These are phyloP conservation scores for Fragum sueziense DNA, from an alignment of 2,888 invertebrate genomes.

Conservation along the genomic window DNA sequence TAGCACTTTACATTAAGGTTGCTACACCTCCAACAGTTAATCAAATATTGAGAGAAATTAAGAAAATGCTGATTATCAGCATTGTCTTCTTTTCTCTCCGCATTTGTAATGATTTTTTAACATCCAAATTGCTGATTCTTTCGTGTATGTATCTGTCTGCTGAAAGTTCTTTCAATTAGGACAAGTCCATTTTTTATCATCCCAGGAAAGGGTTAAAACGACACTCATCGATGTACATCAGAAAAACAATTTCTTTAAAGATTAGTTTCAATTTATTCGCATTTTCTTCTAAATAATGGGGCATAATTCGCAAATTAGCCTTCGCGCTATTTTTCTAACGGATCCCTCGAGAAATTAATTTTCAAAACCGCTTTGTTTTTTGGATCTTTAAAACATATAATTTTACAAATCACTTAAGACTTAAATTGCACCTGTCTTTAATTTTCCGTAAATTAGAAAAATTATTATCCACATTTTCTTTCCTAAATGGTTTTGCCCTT, in stretches of 20 bases:
- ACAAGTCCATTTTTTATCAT: too few relatives aligned
- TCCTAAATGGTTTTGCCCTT: too few relatives aligned
- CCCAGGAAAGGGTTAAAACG: too few relatives aligned
- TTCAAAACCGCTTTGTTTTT: background rate
- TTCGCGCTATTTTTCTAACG: background rate
- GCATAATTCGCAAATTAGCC: constrained; percentile 15
- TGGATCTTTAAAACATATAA: background rate
- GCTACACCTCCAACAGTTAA: too few relatives aligned
- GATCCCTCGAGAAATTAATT: constrained; percentile 9
- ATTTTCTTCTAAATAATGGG: background rate
- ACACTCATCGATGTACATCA: background rate
- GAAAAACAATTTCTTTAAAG: constrained; percentile 6
- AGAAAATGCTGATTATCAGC: too few relatives aligned
- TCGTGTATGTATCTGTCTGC: too few relatives aligned
- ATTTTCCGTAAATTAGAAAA: background rate
- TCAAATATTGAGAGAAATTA: too few relatives aligned
- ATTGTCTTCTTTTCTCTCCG: too few relatives aligned
- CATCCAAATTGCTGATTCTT: too few relatives aligned
- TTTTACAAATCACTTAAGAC: background rate
- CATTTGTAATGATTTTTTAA: too few relatives aligned
- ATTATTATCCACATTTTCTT: too few relatives aligned
- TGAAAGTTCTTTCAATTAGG: background rate
- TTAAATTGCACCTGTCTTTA: constrained; percentile 16
- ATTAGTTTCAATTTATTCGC: constrained; percentile 15
- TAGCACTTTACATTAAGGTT: too few relatives aligned